Percentiles rank a stretch among this genome's conserved stretches.
Evolutionary conservation across 2,888 invertebrate genomes (phyloP).

Genomic region (Meteorus cinctellus): DNA sequence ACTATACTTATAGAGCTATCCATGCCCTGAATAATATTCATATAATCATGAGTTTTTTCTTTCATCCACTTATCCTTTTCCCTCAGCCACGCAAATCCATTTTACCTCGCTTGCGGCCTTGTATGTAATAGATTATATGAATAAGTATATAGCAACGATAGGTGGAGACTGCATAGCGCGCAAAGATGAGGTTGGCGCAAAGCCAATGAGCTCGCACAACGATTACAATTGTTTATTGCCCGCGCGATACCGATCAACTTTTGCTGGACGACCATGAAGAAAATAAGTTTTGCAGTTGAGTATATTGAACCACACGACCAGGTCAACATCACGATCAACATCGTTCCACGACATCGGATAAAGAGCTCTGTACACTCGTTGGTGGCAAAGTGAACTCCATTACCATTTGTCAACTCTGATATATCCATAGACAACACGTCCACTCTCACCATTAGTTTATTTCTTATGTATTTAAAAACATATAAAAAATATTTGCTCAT

Average conservation of each 20-base stretch:
- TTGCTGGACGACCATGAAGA: constrained; percentile 55
- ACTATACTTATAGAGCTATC: neutral
- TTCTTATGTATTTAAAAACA: neutral
- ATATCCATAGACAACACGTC: neutral
- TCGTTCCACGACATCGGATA: constrained; percentile 64
- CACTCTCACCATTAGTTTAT: neutral
- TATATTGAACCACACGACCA: constrained; percentile 42
- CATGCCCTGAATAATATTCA: neutral
- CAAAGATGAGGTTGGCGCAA: constrained; percentile 48
- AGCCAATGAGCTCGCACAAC: constrained; percentile 57
- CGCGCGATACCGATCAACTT: constrained; percentile 63
- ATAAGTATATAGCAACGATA: neutral
- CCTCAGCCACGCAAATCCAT: neutral
- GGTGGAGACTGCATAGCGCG: constrained; percentile 25
- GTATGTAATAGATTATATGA: neutral
- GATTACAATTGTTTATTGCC: constrained; percentile 66
- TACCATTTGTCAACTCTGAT: constrained; percentile 13
- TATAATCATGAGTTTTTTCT: neutral
- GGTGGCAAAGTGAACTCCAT: constrained; percentile 52
- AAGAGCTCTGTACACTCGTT: constrained; percentile 38
- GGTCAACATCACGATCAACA: constrained; percentile 61
- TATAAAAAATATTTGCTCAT: neutral
- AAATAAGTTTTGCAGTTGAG: constrained; percentile 43
- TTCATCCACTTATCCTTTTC: neutral
- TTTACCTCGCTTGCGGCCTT: neutral